Base-by-base conservation (phyloP, 2,113 vertebrate species). In the Azemiops feae region DNA sequence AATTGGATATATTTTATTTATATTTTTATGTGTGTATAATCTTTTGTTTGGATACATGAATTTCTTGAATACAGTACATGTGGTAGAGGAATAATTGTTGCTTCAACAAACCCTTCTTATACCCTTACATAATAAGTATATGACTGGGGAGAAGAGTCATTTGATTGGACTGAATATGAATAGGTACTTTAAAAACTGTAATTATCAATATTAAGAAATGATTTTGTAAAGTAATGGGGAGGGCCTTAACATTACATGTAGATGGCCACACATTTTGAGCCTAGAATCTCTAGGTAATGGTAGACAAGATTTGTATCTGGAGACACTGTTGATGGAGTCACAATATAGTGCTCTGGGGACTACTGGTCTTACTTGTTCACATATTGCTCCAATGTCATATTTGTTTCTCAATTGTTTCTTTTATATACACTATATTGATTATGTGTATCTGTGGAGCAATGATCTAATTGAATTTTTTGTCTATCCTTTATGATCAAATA, bases 41-140 rank as follows among this genome's bases (percentile, higher is more conserved):
- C 5, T 74, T 89, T 91, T 88, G 89, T 92, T 95, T 81, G n/a
- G 55, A 93, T 94, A 89, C n/a, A 85, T 86, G 43, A 89, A 92
- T 58, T 88, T 92, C 5, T 94, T 94, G 50, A 0, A 0, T 90
- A 45, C 30, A n/a, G 14, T 53, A 69, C 89, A 55, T 47, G 87
- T 87, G 85, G 89, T 43, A 92, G 89, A 91, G 91, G 87, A 5
- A 53, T 18, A 25, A 27, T 23, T 91, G 3, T 64, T 95, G 93
- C 47, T 25, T 91, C 90, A 86, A 92, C 58, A 88, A n/a, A 93
- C 43, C 5, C 47, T 95, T 1, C 92, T 5, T 89, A 45, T 52
- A 89, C 53, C 60, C 16, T 22, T 55, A 91, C 58, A 88, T 23
- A 53, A 2, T 43, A 47, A 43, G 14, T 22, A 22, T 45, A 23